Evolutionary conservation across 2,113 vertebrate species (phyloP).

Genomic region (Otus sunia): DNA sequence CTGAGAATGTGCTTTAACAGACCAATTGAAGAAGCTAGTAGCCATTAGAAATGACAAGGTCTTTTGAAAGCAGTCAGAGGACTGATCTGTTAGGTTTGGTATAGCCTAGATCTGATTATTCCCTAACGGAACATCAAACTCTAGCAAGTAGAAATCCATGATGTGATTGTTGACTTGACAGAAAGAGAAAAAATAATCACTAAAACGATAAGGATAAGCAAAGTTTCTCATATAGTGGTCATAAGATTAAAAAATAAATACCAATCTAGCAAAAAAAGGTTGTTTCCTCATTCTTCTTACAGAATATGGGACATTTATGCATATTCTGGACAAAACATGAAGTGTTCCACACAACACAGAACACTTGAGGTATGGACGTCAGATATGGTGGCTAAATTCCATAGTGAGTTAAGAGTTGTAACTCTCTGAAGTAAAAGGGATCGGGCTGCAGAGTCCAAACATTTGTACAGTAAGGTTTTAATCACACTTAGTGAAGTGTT

Average conservation of each 20-base stretch:
- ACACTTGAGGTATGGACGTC: constrained; percentile 75
- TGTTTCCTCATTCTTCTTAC: constrained; percentile 58
- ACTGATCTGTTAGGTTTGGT: constrained; percentile 69
- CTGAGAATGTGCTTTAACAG: constrained; percentile 71
- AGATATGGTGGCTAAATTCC: constrained; percentile 72
- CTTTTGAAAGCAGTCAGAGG: constrained; percentile 50
- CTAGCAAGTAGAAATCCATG: constrained; percentile 42
- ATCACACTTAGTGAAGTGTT: constrained; percentile 59
- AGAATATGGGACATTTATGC: constrained; percentile 64
- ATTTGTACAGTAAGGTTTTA: constrained; percentile 39
- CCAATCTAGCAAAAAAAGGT: constrained; percentile 62
- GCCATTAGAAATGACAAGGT: constrained; percentile 51
- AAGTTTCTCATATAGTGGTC: constrained; percentile 76
- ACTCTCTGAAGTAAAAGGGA: constrained; percentile 65
- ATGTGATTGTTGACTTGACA: constrained; percentile 53
- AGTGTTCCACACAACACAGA: constrained; percentile 69
- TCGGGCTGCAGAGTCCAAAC: constrained; percentile 63
- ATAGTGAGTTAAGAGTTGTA: constrained; percentile 52
- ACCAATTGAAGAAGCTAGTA: constrained; percentile 63
- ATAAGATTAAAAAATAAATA: constrained; percentile 78
- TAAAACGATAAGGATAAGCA: constrained; percentile 52
- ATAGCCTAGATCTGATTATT: constrained; percentile 46
- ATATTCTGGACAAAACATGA: constrained; percentile 66
- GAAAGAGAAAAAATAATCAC: constrained; percentile 50
- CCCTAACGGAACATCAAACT: constrained; percentile 28